Percentiles rank a stretch among this genome's conserved stretches.
Evolutionary conservation across 2,113 vertebrate species (phyloP).

Genomic region (Percopsis transmontana): DNA sequence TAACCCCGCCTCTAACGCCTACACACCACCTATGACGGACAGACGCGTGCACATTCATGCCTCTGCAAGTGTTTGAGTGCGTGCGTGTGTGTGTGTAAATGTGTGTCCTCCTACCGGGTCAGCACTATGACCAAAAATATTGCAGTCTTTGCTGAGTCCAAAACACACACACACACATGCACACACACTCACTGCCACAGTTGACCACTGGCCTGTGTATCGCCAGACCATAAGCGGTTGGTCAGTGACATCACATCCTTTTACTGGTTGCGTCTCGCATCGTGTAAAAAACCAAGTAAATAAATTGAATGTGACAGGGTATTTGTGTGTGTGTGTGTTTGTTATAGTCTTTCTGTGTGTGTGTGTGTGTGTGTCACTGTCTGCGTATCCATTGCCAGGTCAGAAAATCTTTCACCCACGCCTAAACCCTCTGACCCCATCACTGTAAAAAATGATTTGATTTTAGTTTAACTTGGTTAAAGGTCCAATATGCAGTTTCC

Average conservation of each 20-base stretch:
- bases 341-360: slow-evolving; percentile 27
- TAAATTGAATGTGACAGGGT: slow-evolving; percentile 62
- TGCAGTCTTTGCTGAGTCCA: slow-evolving; percentile 66
- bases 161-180: slow-evolving; percentile 49
- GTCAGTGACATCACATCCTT: slow-evolving; percentile 70
- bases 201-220: slow-evolving; percentile 50
- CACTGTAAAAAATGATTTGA: not conserved
- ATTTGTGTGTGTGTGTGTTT: slow-evolving; percentile 34
- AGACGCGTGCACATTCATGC: slow-evolving; percentile 3
- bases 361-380: slow-evolving; percentile 2
- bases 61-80: slow-evolving; percentile 15
- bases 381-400: slow-evolving; percentile 39
- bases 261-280: slow-evolving; percentile 68
- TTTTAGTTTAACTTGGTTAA: no score
- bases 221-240: slow-evolving; percentile 62
- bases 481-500: no score
- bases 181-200: slow-evolving; percentile 61
- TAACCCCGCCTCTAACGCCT: slow-evolving; percentile 62
- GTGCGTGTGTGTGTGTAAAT: slow-evolving; percentile 22
- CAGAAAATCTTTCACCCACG: slow-evolving; percentile 52
- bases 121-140: slow-evolving; percentile 68
- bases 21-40: slow-evolving; percentile 59
- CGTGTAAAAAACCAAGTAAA: slow-evolving; percentile 64
- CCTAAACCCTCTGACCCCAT: slow-evolving; percentile 67
- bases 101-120: slow-evolving; percentile 61